Conservation (phyloP, 2,113 vertebrate genomes). For the Tricholaema leucomelas region DNA sequence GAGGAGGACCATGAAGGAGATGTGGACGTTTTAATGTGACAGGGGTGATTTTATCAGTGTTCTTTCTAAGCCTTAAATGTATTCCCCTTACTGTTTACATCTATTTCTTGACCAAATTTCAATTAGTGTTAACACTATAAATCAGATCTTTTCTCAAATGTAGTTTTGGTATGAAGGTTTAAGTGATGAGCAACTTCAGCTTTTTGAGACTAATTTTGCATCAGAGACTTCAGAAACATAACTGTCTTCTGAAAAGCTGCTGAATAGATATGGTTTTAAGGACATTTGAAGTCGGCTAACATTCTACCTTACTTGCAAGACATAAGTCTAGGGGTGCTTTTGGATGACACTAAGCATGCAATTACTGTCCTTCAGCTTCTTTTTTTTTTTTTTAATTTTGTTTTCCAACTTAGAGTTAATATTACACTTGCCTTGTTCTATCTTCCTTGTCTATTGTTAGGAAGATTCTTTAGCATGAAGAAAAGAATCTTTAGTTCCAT, state of each 20-base stretch:
- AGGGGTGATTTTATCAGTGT: conserved; percentile 82
- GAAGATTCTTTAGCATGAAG: neutral
- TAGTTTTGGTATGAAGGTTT: conserved; percentile 18
- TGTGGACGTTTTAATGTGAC: conserved; percentile 97
- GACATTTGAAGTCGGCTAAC: neutral
- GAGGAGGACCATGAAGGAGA: conserved; percentile 91
- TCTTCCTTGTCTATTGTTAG: neutral
- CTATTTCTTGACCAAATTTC: conserved; percentile 75
- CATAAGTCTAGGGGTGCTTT: neutral
- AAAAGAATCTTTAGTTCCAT: neutral
- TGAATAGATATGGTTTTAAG: neutral
- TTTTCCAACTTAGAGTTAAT: neutral
- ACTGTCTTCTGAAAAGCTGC: conserved; percentile 9
- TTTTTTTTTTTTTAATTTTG: neutral
- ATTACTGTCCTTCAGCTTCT: neutral
- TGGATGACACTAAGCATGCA: conserved; percentile 20
- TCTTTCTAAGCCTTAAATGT: conserved; percentile 84
- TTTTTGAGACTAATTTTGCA: conserved; percentile 44
- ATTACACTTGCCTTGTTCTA: neutral
- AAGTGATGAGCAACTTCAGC: conserved; percentile 23
- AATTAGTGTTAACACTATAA: conserved; percentile 55
- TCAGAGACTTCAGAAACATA: neutral
- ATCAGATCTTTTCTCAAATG: neutral
- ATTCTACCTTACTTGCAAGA: neutral
- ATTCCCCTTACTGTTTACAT: conserved; percentile 75